Base-by-base conservation (phyloP, 2,113 vertebrate species). In the Calonectris borealis region DNA sequence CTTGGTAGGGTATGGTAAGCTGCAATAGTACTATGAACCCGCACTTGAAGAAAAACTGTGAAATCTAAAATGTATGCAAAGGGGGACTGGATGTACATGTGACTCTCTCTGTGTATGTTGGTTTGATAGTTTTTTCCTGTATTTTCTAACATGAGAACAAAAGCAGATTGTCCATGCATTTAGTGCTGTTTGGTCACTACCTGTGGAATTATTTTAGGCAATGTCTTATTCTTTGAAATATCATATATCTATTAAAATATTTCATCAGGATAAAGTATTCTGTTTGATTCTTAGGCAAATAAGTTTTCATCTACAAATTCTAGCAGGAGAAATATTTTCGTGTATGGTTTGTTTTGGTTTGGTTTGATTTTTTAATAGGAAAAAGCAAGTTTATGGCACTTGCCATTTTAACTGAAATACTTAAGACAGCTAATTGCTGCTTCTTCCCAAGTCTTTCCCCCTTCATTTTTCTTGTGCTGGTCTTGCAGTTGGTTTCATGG, bases 181-280 rank as follows among this genome's bases (percentile, higher is more conserved):
- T 84, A 51, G 51, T 51, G 55, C 71, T 82, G 40, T 91, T 93
- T 68, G 58, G 79, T 94, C 71, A 93, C 86, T 89, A 60, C 84
- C 93, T 96, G 78, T 95, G 95, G 91, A 96, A 94, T 88, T 93
- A 62, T 94, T 96, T 95, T 90, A 95, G 87, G 79, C 89, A 93
- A 68, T 40, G 7, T 78, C 76, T 92, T 80, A 24, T 62, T 94
- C 88, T 86, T 91, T 83, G 40, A 62, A 79, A 72, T 92, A 72
- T 25, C 58, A 44, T n/a, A 2, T 72, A 34, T 69, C 69, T 88
- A 4, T 81, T 91, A 40, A 92, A 92, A 69, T 62, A 73, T 10
- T 80, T 85, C 29, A 22, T 66, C 17, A 16, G 27, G 69, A 57
- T 85, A 36, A 82, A 77, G n/a, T 32, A 40, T 34, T 90, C n/a